These are phyloP conservation scores for Galago senegalensis DNA, from an alignment of 2,797 vertebrate species.

Conservation along the genomic window DNA sequence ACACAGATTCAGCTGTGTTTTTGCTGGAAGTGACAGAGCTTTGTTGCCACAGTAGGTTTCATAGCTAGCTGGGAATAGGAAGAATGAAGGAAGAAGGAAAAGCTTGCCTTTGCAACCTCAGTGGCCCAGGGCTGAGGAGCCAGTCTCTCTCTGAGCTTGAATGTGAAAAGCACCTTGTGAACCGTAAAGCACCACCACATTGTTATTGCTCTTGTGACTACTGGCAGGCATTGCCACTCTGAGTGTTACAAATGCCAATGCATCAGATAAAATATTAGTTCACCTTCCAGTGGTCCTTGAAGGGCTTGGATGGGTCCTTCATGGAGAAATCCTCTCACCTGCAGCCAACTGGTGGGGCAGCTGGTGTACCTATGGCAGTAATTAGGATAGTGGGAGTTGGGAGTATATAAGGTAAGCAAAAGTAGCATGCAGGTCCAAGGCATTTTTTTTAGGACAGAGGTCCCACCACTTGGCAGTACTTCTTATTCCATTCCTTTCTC, in stretches of 20 bases:
- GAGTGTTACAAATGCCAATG: neutral
- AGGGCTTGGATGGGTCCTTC: too few species aligned
- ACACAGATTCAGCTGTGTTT: neutral
- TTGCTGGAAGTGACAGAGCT: constrained; percentile 46
- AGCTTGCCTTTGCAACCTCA: neutral
- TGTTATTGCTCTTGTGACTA: neutral
- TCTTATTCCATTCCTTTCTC: neutral
- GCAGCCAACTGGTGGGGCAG: accelerated
- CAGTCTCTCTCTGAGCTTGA: neutral
- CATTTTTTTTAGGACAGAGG: neutral
- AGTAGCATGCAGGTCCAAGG: neutral
- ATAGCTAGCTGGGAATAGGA: neutral
- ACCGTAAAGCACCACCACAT: neutral
- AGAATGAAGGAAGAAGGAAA: neutral
- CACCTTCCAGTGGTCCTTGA: neutral
- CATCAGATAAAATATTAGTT: neutral
- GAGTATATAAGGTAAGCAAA: neutral
- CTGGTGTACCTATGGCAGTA: accelerated
- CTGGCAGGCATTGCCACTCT: neutral
- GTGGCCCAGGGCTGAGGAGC: neutral
- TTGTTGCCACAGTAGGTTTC: constrained; percentile 28
- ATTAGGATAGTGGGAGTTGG: too few species aligned
- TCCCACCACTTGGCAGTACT: neutral
- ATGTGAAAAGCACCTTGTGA: neutral
- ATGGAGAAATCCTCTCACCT: neutral